Evolutionary conservation across 92 coral and sea anemone genomes (phyloP).

Genomic region (Porites divaricata): DNA sequence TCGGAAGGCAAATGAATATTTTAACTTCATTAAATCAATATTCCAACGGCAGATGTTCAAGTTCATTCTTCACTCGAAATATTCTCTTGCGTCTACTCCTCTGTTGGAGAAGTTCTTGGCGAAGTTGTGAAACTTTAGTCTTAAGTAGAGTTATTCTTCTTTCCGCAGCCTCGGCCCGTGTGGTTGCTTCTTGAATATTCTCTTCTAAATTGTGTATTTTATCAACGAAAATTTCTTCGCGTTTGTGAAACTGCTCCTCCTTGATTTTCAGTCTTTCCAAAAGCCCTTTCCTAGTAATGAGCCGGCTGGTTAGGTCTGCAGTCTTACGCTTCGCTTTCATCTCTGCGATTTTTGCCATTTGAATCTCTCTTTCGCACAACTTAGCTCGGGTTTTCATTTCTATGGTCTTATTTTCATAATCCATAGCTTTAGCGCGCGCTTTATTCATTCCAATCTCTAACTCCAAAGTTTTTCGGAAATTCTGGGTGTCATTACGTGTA

Average conservation of each 20-base stretch:
- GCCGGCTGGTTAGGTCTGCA: conserved; percentile 12
- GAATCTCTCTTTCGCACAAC: conserved; percentile 14
- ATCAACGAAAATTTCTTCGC: not conserved
- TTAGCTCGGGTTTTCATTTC: not conserved
- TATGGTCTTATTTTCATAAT: conserved; percentile 20
- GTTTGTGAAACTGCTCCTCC: conserved; percentile 4
- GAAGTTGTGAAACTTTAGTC: conserved; percentile 23
- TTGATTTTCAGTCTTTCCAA: not conserved
- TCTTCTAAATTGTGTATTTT: not conserved
- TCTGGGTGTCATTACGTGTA: not conserved
- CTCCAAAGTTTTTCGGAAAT: not conserved
- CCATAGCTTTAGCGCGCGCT: conserved; percentile 21
- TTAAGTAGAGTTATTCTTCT: conserved; percentile 12
- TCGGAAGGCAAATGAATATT: not conserved
- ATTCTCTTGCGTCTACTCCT: not conserved
- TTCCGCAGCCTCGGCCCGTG: conserved; percentile 18
- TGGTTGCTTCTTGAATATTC: conserved; percentile 4
- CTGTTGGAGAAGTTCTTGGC: conserved; percentile 14
- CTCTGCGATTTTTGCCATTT: conserved; percentile 15
- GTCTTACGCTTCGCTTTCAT: conserved; percentile 17
- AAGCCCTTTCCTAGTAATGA: conserved; percentile 2
- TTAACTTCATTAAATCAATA: not conserved
- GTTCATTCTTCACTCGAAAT: conserved; percentile 12
- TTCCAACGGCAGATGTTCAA: conserved; percentile 20
- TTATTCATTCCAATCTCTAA: conserved; percentile 15